Base-by-base conservation (phyloP, 2,113 vertebrate genomes). In the Mastomys natalensis region DNA sequence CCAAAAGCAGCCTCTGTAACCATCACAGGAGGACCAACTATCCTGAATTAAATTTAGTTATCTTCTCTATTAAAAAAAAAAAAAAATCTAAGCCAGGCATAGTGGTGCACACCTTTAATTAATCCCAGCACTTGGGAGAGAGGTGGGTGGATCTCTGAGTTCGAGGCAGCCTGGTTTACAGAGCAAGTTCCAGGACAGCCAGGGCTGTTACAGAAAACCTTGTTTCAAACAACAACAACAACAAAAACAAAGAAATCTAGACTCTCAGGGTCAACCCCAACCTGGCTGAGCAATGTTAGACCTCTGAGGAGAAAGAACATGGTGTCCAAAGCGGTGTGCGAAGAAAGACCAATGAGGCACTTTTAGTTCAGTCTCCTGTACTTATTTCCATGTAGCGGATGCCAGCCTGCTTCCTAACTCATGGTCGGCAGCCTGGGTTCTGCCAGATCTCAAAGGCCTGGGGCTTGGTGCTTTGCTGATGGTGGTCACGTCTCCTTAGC, bases 1-100 rank as follows among this genome's bases (percentile, higher is more conserved):
- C 9, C 15, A 48, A 48, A 86, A 86, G 17, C 60, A 48, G 8
- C 24, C 53, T 55, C 4, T 26, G 51, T 45, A 55, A 53, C 58
- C 45, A 78, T 62, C 43, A 45, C 86, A 51, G 48, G 34, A 92
- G 62, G 70, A 3, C 34, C 31, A 60, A 51, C 29, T 81, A 29
- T 70, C 62, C 48, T 80, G 55, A 82, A 93, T 60, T 92, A 78
- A 88, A 51, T 31, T 95, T 74, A 26, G 37, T 45, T 45, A 26
- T 40, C 29, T 60, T 40, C 4, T 40, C 80, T 84, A 60, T 43
- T 24, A 58, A 82, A 37, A 81, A 21, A n/a, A 43, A 70, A 81
- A 21, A n/a, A 43, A 70, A 81, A 55, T n/a, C 72, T 73, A 77
- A 66, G 24, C 74, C 1, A 4, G 34, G 51, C 34, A 1, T 22